Conservation (phyloP, 2,888 invertebrate genomes). For the Bimastos eiseni region DNA sequence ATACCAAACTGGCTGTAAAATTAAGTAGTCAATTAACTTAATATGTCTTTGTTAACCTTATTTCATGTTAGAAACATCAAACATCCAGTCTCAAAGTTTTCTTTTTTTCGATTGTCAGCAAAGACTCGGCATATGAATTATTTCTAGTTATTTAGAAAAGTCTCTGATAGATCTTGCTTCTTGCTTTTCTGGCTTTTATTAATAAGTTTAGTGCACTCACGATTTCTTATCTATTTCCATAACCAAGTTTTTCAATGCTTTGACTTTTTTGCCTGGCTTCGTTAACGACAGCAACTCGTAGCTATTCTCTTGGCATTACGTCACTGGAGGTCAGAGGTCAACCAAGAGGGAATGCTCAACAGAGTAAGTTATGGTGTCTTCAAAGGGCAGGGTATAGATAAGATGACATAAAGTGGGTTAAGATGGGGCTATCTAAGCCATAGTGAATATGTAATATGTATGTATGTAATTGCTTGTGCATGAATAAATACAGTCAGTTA, state of each 20-base stretch:
- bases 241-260: not conserved
- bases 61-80: not conserved
- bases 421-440: too few species aligned
- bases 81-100: not conserved
- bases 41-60: not conserved
- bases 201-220: not conserved
- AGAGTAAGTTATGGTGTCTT: slow-evolving; percentile 3
- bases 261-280: slow-evolving; percentile 1
- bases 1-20: too few species aligned
- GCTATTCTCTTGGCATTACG: slow-evolving; percentile 17
- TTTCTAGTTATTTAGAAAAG: not conserved
- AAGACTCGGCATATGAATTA: not conserved
- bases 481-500: too few species aligned
- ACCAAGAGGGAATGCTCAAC: not conserved
- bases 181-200: not conserved
- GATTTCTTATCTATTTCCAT: not conserved
- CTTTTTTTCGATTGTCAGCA: too few species aligned
- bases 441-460: too few species aligned
- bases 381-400: not conserved
- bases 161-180: not conserved
- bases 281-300: slow-evolving; percentile 8
- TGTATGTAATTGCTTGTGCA: too few species aligned
- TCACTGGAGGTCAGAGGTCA: slow-evolving; percentile 24
- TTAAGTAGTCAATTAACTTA: not conserved
- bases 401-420: not conserved